phyloP scores from a whole-genome alignment of 2,797 vertebrate genomes.

The Eulemur rubriventer region DNA sequence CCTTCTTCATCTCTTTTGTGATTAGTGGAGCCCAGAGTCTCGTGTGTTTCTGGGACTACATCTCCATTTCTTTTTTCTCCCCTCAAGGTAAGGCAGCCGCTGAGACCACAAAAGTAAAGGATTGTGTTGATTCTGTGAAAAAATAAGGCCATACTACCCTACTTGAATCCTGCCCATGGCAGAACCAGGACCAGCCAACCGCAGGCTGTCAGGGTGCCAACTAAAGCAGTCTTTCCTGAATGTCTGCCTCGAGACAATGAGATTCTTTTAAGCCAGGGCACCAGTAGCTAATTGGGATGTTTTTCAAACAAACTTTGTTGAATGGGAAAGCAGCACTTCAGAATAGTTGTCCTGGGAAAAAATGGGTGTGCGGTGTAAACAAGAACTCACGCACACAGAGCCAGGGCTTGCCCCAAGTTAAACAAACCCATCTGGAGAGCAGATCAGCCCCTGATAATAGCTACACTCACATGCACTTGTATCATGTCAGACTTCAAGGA shows the following conservation, averaged over 20 bases:
- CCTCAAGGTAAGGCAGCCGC: neutral
- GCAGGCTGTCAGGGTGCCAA: neutral
- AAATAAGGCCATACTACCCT: neutral
- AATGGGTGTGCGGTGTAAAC: neutral
- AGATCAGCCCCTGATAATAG: neutral
- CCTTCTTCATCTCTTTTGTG: neutral
- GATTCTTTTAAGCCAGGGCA: slow-evolving; percentile 14
- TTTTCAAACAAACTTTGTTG: slow-evolving; percentile 36
- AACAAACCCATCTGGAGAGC: neutral
- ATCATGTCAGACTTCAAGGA: neutral
- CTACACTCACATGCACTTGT: neutral
- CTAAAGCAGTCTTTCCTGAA: slow-evolving; percentile 51
- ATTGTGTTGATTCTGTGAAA: neutral
- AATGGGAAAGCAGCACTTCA: neutral
- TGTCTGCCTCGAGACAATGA: slow-evolving; percentile 5
- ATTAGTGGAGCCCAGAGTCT: neutral
- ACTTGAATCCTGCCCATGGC: neutral
- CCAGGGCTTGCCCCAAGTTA: neutral
- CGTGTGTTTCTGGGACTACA: neutral
- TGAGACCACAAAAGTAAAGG: neutral
- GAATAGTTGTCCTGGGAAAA: neutral
- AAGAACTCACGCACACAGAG: neutral
- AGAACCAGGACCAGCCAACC: neutral
- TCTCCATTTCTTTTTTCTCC: neutral
- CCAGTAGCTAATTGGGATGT: slow-evolving; percentile 26